Percentiles rank a stretch among this genome's conserved stretches.
These are phyloP conservation scores for Pan troglodytes DNA, from an alignment of 2,113 vertebrate species.

Conservation along the genomic window NHGRI_mPanTro3-v2.1_pri NC_072410.2:15595001-15595500, in stretches of 20 bases:
- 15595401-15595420: not conserved
- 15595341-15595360: not conserved
- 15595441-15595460: not conserved
- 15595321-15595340: not conserved
- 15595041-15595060: conserved; percentile 83
- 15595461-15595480: not conserved
- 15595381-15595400: not conserved
- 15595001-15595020: not conserved
- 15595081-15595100: conserved; percentile 71
- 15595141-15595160: conserved; percentile 57
- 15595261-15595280: no score
- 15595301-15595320: no score
- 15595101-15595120: conserved; percentile 62
- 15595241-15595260: no score
- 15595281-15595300: not conserved
- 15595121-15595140: conserved; percentile 77
- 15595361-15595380: not conserved
- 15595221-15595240: not conserved
- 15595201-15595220: not conserved
- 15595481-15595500: not conserved
- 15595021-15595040: conserved; percentile 39
- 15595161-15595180: conserved; percentile 47
- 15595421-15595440: not conserved
- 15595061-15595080: conserved; percentile 80
- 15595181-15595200: not conserved